Conservation (phyloP, 2,888 invertebrate genomes). For the Venustoraphidia nigricollis region DNA sequence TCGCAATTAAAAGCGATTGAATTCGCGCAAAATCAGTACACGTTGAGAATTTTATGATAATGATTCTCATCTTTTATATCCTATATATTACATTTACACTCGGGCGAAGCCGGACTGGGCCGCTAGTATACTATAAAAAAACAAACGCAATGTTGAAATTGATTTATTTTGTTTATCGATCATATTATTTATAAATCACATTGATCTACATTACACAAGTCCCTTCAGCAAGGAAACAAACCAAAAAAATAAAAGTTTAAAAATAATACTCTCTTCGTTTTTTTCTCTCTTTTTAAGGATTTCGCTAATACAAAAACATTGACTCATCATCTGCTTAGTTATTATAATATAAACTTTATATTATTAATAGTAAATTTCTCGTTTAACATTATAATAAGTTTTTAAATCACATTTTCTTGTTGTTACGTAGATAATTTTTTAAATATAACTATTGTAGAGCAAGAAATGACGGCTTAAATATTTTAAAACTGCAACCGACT, state of each 20-base stretch:
- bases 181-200: constrained; percentile 23
- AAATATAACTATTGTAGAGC: no score
- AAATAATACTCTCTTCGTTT: neutral
- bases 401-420: constrained; percentile 5
- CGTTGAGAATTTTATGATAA: no score
- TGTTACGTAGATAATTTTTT: neutral
- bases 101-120: no score
- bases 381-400: neutral
- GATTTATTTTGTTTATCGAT: constrained; percentile 24
- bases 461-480: no score
- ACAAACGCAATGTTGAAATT: constrained; percentile 19
- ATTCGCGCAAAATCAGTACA: no score
- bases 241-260: neutral
- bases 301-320: constrained; percentile 6
- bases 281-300: neutral
- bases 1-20: no score
- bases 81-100: no score
- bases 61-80: no score
- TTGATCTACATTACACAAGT: constrained; percentile 11
- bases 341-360: neutral
- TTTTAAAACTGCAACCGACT: no score
- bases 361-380: neutral
- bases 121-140: no score
- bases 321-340: neutral
- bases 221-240: constrained; percentile 3